These are phyloP conservation scores for Brachionus rotundiformis DNA, from an alignment of 1,140 invertebrate species.

Conservation along the genomic window DNA sequence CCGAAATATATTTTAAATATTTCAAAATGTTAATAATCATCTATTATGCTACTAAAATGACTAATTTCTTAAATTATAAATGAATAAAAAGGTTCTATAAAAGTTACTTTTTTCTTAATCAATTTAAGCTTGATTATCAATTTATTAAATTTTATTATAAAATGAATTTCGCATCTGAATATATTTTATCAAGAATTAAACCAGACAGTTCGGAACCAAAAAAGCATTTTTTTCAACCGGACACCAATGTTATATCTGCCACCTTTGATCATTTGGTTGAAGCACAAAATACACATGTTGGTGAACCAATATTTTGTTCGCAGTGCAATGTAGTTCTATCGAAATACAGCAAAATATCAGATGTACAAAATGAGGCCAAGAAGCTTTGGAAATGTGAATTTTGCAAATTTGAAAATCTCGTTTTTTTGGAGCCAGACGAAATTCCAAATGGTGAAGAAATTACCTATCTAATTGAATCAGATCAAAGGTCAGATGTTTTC, in stretches of 20 bases:
- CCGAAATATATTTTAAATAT: too few species aligned
- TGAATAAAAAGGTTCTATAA: too few species aligned
- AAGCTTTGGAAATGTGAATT: constrained; percentile 62
- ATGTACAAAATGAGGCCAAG: background rate
- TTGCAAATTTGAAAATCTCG: constrained; percentile 56
- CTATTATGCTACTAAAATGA: too few species aligned
- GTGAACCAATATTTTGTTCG: constrained; percentile 57
- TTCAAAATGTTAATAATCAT: too few species aligned
- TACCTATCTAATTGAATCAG: constrained; percentile 59
- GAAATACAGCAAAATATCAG: constrained; percentile 54
- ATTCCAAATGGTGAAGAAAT: constrained; percentile 58
- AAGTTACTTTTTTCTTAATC: too few species aligned
- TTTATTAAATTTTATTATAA: background rate
- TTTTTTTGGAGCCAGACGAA: constrained; percentile 60
- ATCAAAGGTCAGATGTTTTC: constrained; percentile 55
- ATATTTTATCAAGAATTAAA: constrained; percentile 1
- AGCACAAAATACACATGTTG: constrained; percentile 61
- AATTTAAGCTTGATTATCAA: too few species aligned
- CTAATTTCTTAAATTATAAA: too few species aligned
- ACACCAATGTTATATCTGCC: constrained; percentile 61
- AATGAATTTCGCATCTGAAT: constrained; percentile 40
- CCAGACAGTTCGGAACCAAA: background rate
- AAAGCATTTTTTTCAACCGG: constrained; percentile 49
- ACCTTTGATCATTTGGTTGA: constrained; percentile 58
- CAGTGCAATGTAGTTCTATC: constrained; percentile 59